phyloP scores from a whole-genome alignment of 2,888 invertebrate genomes.

The Operophtera brumata region DNA sequence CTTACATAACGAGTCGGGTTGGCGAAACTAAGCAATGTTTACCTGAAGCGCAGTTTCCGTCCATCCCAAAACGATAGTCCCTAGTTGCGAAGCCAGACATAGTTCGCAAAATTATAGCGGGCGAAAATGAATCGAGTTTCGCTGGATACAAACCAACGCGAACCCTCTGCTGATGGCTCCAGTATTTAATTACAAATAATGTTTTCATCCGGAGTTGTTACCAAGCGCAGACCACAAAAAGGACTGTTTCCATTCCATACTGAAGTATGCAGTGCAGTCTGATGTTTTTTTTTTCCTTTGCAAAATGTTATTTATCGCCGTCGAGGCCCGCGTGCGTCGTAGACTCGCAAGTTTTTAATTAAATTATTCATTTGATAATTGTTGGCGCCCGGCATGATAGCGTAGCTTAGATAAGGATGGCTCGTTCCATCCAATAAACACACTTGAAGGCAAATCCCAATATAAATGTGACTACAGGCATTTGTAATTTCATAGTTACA shows the following conservation, averaged over 20 bases:
- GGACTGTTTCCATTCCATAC: slow-evolving; percentile 41
- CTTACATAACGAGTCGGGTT: slow-evolving; percentile 18
- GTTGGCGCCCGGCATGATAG: slow-evolving; percentile 40
- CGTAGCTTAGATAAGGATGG: slow-evolving; percentile 10
- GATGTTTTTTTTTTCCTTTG: slow-evolving; percentile 44
- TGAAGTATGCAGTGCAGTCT: slow-evolving; percentile 32
- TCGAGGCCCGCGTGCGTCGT: slow-evolving; percentile 50
- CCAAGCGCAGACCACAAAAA: slow-evolving; percentile 43
- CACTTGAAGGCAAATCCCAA: neutral
- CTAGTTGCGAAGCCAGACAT: slow-evolving; percentile 17
- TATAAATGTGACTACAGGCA: neutral
- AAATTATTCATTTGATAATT: slow-evolving; percentile 70
- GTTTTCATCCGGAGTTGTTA: slow-evolving; percentile 32
- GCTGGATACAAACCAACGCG: slow-evolving; percentile 16
- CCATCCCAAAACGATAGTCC: slow-evolving; percentile 16
- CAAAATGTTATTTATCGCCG: slow-evolving; percentile 71
- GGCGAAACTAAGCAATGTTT: slow-evolving; percentile 21
- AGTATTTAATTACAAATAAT: slow-evolving; percentile 36
- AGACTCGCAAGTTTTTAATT: slow-evolving; percentile 67
- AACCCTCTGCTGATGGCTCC: slow-evolving; percentile 22
- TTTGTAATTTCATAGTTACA: neutral
- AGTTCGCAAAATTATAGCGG: slow-evolving; percentile 20
- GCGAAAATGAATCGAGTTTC: slow-evolving; percentile 20
- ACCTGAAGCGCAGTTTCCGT: slow-evolving; percentile 19
- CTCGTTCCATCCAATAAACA: neutral